Base-by-base conservation (phyloP, 2,797 vertebrate genomes). In the Darevskia nairensis region DNA sequence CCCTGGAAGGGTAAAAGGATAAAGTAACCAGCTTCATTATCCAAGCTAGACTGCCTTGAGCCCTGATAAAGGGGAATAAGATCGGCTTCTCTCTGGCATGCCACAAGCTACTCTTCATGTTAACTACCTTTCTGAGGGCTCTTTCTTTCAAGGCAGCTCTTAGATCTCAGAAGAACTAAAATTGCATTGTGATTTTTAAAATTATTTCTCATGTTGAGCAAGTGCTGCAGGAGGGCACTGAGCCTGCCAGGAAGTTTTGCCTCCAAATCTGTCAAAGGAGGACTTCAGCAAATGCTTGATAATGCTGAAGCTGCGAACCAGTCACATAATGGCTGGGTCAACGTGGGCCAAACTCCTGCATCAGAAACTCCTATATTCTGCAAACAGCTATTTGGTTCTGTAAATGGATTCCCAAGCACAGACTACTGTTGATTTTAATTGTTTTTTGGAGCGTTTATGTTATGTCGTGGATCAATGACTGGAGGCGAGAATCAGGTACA, bases 1-100 rank as follows among this genome's bases (percentile, higher is more conserved):
- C 39, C 8, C 77, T 89, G 74, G 35, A 82, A 41, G 13, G 80
- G 7, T 8, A 88, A 87, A 92, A 89, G 27, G 1, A 25, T 76
- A 0, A 72, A 84, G 87, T 85, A 90, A 89, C 44, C 25, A 3
- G 79, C 61, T 85, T 92, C 92, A 93, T 93, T 92, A 91, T 81
- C 41, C 72, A 82, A 93, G 89, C 79, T 75, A 80, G 87, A 81
- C 81, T 76, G 29, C 39, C 72, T 85, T 74, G 55, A 93, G 91
- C 91, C 85, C 61, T 46, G 82, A 85, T 72, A 79, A 88, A 80
- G 77, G 88, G 85, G 29, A 80, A 66, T 32, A 75, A 44, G 88
- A 90, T 93, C 84, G 89, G 84, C 72, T 13, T 90, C 88, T 94
- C 59, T 72, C 64, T 25, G 32, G 59, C 13, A 71, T 25, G 61